Evolutionary conservation across 2,888 invertebrate genomes (phyloP).

Genomic region (Mayetiola destructor): DNA sequence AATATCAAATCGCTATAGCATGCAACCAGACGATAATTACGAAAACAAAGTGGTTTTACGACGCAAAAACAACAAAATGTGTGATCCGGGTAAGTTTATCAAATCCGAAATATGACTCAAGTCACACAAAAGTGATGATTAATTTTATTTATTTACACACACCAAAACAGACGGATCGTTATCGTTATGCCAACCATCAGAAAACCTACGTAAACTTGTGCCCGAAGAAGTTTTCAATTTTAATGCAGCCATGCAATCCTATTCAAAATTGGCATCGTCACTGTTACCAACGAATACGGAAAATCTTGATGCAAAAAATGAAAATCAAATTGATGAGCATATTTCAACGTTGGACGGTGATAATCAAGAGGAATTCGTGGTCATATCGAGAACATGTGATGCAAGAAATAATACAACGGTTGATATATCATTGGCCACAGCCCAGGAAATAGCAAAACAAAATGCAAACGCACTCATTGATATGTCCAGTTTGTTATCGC

Average conservation of each 20-base stretch:
- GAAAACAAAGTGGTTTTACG: conserved; percentile 36
- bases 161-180: conserved; percentile 27
- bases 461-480: not conserved
- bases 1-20: conserved; percentile 18
- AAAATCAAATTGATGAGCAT: not conserved
- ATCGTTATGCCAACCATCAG: conserved; percentile 76
- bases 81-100: conserved; percentile 34
- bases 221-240: conserved; percentile 42
- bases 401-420: not conserved
- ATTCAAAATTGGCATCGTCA: conserved; percentile 3
- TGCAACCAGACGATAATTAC: conserved; percentile 23
- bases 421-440: not conserved
- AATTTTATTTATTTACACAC: not conserved
- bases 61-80: conserved; percentile 54
- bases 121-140: not conserved
- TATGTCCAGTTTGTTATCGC: conserved; percentile 24
- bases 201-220: conserved; percentile 67
- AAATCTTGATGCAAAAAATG: not conserved
- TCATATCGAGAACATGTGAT: not conserved
- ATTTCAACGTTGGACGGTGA: not conserved
- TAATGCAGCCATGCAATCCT: conserved; percentile 29
- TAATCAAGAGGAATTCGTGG: not conserved
- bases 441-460: not conserved
- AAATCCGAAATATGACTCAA: not conserved
- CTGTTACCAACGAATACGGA: not conserved